These are phyloP conservation scores for Phrixothrix hirtus DNA, from an alignment of 2,888 invertebrate species.

Conservation along the genomic window DNA sequence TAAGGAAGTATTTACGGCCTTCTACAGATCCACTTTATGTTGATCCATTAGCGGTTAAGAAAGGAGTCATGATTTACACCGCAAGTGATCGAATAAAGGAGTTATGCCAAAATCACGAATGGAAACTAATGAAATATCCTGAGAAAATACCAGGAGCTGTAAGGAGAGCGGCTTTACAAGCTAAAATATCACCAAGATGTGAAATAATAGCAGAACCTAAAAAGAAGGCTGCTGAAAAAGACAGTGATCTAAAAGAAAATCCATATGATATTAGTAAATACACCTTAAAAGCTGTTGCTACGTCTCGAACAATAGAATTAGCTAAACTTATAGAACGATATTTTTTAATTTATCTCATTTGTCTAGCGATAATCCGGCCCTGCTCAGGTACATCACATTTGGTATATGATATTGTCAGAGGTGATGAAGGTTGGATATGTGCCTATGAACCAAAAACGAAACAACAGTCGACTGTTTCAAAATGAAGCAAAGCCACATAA, in stretches of 20 bases:
- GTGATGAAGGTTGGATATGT: too few relatives aligned
- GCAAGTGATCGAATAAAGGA: conserved; percentile 55
- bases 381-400: too few relatives aligned
- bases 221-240: conserved; percentile 47
- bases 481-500: too few relatives aligned
- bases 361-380: too few relatives aligned
- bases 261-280: conserved; percentile 57
- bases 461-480: too few relatives aligned
- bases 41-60: conserved; percentile 50
- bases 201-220: conserved; percentile 49
- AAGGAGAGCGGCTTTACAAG: conserved; percentile 29
- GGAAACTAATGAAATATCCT: conserved; percentile 22
- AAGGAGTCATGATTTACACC: conserved; percentile 54
- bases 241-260: conserved; percentile 57
- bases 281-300: conserved; percentile 58
- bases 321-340: conserved; percentile 53
- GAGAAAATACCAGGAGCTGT: conserved; percentile 25
- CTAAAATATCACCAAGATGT: conserved; percentile 43
- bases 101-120: conserved; percentile 54
- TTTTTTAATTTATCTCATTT: too few relatives aligned
- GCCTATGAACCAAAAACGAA: too few relatives aligned
- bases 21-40: conserved; percentile 29
- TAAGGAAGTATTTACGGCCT: conserved; percentile 27
- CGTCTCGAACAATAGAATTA: conserved; percentile 55
- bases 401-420: too few relatives aligned